Evolutionary conservation across 2,113 vertebrate species (phyloP), one percentile per base, ranked within the genome.

Genomic region (Loxodonta africana): DNA sequence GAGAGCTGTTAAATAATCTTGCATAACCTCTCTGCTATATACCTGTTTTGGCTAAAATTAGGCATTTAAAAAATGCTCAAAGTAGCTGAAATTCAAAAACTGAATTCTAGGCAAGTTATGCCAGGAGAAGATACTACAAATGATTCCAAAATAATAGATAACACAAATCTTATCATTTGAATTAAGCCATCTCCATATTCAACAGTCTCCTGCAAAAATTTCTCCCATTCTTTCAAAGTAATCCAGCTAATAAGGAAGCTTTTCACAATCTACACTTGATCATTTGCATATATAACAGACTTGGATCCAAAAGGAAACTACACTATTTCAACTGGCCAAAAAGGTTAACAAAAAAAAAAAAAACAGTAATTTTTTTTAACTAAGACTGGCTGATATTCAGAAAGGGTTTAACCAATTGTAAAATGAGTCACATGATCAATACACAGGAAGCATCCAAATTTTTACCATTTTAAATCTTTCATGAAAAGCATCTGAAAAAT

Each of bases 31-130:
- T 67, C 51, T 82, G 86, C 76, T 57, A 78, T 57, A 78, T 37
- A 87, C 46, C 33, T 95, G 25, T 51, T 65, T 81, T 88, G 81
- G 89, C 86, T 91, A 96, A 96, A 95, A 93, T 95, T 74, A 89
- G 51, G 20, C 44, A 95, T 83, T 46, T 62, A 20, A 81, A 93
- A 88, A 84, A 81, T 37, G 18, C 7, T 26, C 46, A 76, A 94
- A 91, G 28, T 83, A 93, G 74, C 57, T 93, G 6, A 95, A 93
- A 81, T 12, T 15, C 81, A 95, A 87, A 69, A 88, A 77, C 30
- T 82, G 33, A 97, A 82, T 93, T 97, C 80, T 81, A 93, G 53
- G 33, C 81, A 95, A 94, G 7, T 26, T 77, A 82, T n/a, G 21
- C 23, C 28, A 95, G 20, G 87, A 17, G 28, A 96, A 93, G 84